Evolutionary conservation across 2,797 vertebrate genomes (phyloP).

Genomic region (Arrhamphus sclerolepis): DNA sequence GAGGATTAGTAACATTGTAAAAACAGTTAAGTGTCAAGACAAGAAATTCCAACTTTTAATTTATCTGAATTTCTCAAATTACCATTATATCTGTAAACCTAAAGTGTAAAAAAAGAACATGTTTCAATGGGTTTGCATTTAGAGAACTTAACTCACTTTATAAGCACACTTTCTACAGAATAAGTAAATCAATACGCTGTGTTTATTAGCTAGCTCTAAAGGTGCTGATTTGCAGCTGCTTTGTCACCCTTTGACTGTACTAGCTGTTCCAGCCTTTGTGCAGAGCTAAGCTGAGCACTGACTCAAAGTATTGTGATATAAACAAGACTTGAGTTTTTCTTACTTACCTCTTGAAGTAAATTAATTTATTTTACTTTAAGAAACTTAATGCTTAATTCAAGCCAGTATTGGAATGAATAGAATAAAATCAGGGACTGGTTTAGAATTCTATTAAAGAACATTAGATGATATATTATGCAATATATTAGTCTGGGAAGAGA

Average conservation of each 20-base stretch:
- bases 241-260: constrained; percentile 6
- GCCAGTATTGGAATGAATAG: too few species aligned
- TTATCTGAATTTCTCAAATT: constrained; percentile 9
- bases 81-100: constrained; percentile 1
- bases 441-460: too few species aligned
- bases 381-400: too few species aligned
- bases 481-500: too few species aligned
- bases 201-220: constrained; percentile 12
- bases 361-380: too few species aligned
- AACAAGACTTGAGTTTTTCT: background rate
- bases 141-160: background rate
- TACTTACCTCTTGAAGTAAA: background rate
- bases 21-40: background rate
- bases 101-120: background rate
- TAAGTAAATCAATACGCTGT: constrained; percentile 6
- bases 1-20: constrained; percentile 1
- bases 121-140: background rate
- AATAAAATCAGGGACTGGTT: too few species aligned
- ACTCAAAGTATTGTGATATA: background rate
- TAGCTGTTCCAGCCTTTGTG: constrained; percentile 3
- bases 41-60: background rate
- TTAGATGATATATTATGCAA: too few species aligned
- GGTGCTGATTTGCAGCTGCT: background rate
- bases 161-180: constrained; percentile 3
- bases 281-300: background rate